These are phyloP conservation scores for Cynocephalus volans DNA, from an alignment of 2,113 vertebrate species.

Conservation along the genomic window DNA sequence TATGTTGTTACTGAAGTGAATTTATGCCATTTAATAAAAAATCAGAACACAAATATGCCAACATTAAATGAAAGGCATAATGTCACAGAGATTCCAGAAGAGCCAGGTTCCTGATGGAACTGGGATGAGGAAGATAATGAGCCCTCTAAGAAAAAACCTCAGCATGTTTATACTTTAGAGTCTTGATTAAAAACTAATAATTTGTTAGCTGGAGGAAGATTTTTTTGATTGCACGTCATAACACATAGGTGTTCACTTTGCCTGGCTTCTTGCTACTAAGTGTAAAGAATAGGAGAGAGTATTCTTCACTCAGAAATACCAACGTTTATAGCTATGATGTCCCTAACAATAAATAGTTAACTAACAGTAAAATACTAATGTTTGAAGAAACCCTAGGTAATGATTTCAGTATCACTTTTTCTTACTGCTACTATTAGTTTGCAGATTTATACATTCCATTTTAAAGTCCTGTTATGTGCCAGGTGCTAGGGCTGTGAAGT, in stretches of 20 bases:
- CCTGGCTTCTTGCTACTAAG: not conserved
- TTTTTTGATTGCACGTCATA: not conserved
- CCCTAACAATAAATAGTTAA: not conserved
- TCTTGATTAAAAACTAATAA: not conserved
- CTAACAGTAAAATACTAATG: not conserved
- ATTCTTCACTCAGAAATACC: not conserved
- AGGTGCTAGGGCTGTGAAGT: not conserved
- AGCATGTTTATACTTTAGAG: not conserved
- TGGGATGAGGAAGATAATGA: not conserved
- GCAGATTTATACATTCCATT: not conserved
- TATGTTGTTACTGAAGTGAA: slow-evolving; percentile 8
- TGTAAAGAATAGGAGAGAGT: not conserved
- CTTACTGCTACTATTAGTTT: not conserved
- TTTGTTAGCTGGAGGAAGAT: not conserved
- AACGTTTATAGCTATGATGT: not conserved
- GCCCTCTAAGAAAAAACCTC: not conserved
- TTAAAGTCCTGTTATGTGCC: not conserved
- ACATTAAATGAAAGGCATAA: not conserved
- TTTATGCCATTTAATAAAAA: not conserved
- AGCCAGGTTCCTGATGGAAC: not conserved
- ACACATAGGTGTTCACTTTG: not conserved
- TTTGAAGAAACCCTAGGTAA: not conserved
- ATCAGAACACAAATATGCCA: not conserved
- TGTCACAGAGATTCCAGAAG: not conserved
- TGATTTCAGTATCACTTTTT: not conserved